Evolutionary conservation across 1,140 invertebrate species (phyloP).

Genomic region (Chrysopa pallens): DNA sequence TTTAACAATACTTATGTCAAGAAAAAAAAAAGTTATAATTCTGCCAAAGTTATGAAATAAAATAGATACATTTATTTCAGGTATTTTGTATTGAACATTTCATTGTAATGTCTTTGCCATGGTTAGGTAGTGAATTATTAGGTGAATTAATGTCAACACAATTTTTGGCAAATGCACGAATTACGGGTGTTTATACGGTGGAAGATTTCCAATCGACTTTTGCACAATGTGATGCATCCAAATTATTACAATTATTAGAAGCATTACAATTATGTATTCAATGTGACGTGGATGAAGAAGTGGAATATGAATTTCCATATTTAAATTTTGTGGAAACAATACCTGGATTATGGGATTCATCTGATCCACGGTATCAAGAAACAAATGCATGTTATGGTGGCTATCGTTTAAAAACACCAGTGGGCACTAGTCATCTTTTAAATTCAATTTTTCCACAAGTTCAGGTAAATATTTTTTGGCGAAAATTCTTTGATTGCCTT

Average conservation of each 20-base stretch:
- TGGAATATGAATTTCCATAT: slow-evolving; percentile 69
- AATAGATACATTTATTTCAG: slow-evolving; percentile 4
- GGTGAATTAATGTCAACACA: slow-evolving; percentile 42
- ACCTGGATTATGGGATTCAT: slow-evolving; percentile 52
- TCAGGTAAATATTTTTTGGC: slow-evolving; percentile 27
- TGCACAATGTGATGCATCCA: slow-evolving; percentile 52
- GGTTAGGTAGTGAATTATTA: slow-evolving; percentile 53
- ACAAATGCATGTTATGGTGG: slow-evolving; percentile 45
- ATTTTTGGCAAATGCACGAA: slow-evolving; percentile 38
- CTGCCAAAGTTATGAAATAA: too few relatives aligned
- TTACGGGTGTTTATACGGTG: slow-evolving; percentile 56
- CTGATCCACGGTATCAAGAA: slow-evolving; percentile 32
- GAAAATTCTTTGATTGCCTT: too few relatives aligned
- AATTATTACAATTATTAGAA: slow-evolving; percentile 49
- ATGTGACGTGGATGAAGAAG: slow-evolving; percentile 52
- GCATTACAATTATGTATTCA: slow-evolving; percentile 51
- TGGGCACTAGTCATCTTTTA: slow-evolving; percentile 38
- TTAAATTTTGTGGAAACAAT: slow-evolving; percentile 57
- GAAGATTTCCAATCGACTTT: slow-evolving; percentile 64
- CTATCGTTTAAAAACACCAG: slow-evolving; percentile 35
- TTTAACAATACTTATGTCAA: too few relatives aligned
- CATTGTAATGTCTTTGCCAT: slow-evolving; percentile 53
- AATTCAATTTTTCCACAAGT: slow-evolving; percentile 50
- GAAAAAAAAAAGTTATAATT: too few relatives aligned
- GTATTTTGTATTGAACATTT: slow-evolving; percentile 37